A percentile compares a stretch with the other conserved stretches of the same genome.
Evolutionary conservation across 1,140 invertebrate genomes (phyloP).

Genomic region (Brevipalpus yothersi): DNA sequence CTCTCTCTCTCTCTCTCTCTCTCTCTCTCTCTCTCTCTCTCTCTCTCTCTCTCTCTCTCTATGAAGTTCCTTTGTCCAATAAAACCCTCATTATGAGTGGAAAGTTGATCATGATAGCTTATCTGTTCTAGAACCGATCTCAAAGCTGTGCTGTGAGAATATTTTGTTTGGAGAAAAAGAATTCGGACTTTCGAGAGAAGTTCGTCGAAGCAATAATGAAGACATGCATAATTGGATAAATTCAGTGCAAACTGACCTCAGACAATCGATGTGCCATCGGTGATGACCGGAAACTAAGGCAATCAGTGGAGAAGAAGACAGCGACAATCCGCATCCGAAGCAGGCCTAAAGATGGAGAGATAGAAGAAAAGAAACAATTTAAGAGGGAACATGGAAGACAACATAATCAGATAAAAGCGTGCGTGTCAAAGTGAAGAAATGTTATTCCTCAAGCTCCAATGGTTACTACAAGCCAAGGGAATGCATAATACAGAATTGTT

Average conservation of each 20-base stretch:
- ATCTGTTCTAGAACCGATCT: background rate
- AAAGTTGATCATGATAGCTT: background rate
- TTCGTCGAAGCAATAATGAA: background rate
- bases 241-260: constrained; percentile 1
- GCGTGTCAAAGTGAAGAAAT: background rate
- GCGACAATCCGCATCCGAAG: constrained; percentile 5
- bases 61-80: background rate
- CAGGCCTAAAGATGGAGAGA: background rate
- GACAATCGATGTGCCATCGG: constrained; percentile 7
- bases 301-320: constrained; percentile 5
- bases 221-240: background rate
- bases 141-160: background rate
- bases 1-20: background rate
- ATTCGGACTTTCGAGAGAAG: background rate
- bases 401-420: background rate
- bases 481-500: background rate
- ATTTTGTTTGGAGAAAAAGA: background rate
- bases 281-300: constrained; percentile 8
- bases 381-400: background rate
- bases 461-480: background rate
- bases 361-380: background rate
- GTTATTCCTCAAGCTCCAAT: background rate
- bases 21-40: background rate
- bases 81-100: background rate
- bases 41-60: background rate